Conservation (phyloP, 2,113 vertebrate species). For the Chloropsis cyanopogon region DNA sequence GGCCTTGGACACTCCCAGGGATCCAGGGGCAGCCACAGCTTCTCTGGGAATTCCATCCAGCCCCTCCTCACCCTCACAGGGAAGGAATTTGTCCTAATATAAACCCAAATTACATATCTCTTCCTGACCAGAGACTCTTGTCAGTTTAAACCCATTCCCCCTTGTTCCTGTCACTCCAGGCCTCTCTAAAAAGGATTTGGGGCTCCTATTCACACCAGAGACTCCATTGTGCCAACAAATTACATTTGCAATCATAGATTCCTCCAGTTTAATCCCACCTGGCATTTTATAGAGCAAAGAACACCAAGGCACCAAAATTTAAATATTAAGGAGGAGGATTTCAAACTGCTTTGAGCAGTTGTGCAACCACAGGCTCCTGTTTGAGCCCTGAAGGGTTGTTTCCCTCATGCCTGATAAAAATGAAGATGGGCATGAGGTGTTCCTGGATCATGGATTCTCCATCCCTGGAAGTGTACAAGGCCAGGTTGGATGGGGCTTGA, state of each 20-base stretch:
- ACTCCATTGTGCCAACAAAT: not conserved
- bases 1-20: not conserved
- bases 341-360: not conserved
- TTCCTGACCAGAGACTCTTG: too few species aligned
- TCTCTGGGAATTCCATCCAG: not conserved
- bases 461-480: not conserved
- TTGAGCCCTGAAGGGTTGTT: fast-evolving
- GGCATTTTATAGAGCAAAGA: not conserved
- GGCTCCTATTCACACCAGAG: not conserved
- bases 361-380: not conserved
- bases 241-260: fast-evolving
- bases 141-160: not conserved
- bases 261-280: not conserved
- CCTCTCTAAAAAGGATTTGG: not conserved
- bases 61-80: not conserved
- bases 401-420: fast-evolving
- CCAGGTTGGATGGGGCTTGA: not conserved
- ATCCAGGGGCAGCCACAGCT: not conserved
- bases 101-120: not conserved
- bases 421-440: not conserved
- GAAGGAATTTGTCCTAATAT: not conserved
- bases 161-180: not conserved
- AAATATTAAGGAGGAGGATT: not conserved
- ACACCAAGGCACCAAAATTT: not conserved
- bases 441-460: not conserved